Evolutionary conservation across 2,113 vertebrate species (phyloP).

Genomic region (Sigmodon hispidus): DNA sequence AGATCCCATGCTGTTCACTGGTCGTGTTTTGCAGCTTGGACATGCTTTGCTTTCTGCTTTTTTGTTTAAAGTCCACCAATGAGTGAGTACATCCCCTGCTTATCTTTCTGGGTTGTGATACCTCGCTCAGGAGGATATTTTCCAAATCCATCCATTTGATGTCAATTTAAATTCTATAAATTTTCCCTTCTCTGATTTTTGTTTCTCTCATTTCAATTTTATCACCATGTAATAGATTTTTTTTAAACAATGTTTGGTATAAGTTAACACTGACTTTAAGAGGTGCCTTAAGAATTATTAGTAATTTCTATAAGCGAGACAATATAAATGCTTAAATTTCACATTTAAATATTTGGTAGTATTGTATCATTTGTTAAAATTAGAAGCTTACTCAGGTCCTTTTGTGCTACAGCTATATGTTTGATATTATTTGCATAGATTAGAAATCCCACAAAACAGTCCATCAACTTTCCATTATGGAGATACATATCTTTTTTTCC

Average conservation of each 20-base stretch:
- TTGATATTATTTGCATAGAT: background rate
- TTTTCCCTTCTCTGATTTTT: background rate
- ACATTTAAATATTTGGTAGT: background rate
- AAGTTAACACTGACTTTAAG: background rate
- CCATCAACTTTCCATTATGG: background rate
- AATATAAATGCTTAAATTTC: background rate
- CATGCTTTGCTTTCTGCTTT: too few species aligned
- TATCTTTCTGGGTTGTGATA: too few species aligned
- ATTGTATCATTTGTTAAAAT: background rate
- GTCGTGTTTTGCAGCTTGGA: too few species aligned
- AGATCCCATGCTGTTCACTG: too few species aligned
- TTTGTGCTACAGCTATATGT: background rate
- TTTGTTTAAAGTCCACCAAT: too few species aligned
- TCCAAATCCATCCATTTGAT: too few species aligned
- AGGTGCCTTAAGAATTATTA: background rate
- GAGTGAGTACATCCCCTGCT: too few species aligned
- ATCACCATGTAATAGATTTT: background rate
- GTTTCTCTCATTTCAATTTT: background rate
- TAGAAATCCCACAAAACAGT: background rate
- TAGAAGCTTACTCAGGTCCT: background rate
- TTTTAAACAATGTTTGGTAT: background rate
- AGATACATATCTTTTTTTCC: constrained; percentile 20
- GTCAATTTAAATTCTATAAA: background rate
- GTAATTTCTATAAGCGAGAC: background rate
- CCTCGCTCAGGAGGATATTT: too few species aligned